A percentile compares a stretch with the other conserved stretches of the same genome.
Conservation (phyloP, 2,888 invertebrate species). For the Stenichneumon culpator region DNA sequence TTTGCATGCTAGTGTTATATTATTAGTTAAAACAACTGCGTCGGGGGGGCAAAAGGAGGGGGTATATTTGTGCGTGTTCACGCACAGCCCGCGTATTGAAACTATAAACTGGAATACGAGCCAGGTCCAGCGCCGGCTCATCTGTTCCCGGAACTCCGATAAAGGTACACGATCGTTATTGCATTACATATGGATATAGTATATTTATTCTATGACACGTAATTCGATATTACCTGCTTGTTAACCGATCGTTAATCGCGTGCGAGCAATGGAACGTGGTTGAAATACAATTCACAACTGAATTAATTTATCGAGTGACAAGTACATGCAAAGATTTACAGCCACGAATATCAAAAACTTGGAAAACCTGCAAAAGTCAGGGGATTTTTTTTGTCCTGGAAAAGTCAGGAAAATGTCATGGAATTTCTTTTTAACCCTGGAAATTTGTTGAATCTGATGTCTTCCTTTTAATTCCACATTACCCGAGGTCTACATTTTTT, state of each 20-base stretch:
- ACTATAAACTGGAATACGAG: not conserved
- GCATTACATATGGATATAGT: conserved; percentile 15
- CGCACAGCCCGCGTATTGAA: not conserved
- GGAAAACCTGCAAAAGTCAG: no score
- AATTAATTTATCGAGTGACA: not conserved
- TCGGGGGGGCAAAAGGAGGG: not conserved
- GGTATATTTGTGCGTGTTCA: not conserved
- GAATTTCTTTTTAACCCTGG: no score
- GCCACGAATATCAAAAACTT: no score
- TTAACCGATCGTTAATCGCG: conserved; percentile 40
- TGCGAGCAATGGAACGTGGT: not conserved
- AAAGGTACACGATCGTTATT: conserved; percentile 38
- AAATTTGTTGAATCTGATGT: no score
- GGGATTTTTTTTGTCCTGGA: no score
- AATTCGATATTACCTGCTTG: conserved; percentile 47
- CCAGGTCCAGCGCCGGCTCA: conserved; percentile 15
- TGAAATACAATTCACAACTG: not conserved
- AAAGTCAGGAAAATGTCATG: no score
- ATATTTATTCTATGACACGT: conserved; percentile 34
- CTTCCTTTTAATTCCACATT: no score
- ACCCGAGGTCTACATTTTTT: no score
- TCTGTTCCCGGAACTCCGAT: conserved; percentile 10
- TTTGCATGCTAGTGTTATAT: not conserved
- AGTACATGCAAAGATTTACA: not conserved
- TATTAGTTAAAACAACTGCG: not conserved